Percentiles rank a stretch among this genome's conserved stretches.
Conservation (phyloP, 2,113 vertebrate genomes). For the Delphinus delphis region DNA sequence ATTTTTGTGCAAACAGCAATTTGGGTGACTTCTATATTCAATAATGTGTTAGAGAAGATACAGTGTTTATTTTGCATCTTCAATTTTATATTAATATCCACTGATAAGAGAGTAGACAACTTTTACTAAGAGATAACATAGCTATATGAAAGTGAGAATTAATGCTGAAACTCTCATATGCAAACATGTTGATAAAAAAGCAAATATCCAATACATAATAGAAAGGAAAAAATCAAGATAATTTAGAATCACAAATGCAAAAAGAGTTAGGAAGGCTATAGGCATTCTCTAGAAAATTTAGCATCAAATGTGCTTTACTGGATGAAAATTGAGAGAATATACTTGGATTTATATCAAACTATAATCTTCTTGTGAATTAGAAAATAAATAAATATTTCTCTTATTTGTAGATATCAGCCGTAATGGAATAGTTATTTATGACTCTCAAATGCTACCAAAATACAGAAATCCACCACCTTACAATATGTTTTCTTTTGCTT, state of each 20-base stretch:
- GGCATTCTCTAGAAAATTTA: not conserved
- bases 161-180: not conserved
- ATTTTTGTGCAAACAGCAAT: conserved; percentile 1
- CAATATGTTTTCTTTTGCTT: not conserved
- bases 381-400: not conserved
- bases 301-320: not conserved
- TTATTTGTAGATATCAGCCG: not conserved
- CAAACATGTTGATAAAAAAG: conserved; percentile 23
- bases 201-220: not conserved
- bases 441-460: not conserved
- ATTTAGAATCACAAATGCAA: not conserved
- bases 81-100: not conserved
- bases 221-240: not conserved
- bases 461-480: not conserved
- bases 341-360: not conserved
- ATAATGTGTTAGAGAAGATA: not conserved
- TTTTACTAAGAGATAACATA: not conserved
- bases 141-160: conserved; percentile 26
- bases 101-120: conserved; percentile 8
- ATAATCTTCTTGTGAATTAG: not conserved
- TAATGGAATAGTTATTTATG: not conserved
- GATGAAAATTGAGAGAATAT: not conserved
- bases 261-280: not conserved
- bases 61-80: conserved; percentile 45
- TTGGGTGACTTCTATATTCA: not conserved